Evolutionary conservation across 2,888 invertebrate species (phyloP).

Genomic region (Colletes collaris): DNA sequence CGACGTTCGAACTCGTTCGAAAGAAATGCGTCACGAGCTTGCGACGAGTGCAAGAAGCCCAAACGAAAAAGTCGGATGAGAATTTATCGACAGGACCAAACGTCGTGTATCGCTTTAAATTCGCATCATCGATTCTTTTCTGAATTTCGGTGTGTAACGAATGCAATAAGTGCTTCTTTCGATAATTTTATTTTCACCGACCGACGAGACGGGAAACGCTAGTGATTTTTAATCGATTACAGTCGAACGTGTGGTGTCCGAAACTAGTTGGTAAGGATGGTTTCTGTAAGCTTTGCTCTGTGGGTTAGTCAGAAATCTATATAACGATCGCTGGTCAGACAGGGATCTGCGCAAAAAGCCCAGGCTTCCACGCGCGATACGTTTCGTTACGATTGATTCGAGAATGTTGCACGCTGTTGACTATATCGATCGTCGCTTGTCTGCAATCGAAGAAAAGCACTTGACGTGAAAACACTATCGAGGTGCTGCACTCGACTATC

Average conservation of each 20-base stretch:
- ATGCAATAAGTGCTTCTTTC: neutral
- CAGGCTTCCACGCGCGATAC: neutral
- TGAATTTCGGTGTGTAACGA: slow-evolving; percentile 4
- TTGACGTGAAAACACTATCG: slow-evolving; percentile 10
- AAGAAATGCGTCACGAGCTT: neutral
- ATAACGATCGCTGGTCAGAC: slow-evolving; percentile 13
- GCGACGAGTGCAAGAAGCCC: neutral
- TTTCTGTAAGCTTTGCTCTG: slow-evolving; percentile 27
- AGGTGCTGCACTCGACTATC: slow-evolving; percentile 38
- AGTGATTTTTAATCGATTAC: neutral
- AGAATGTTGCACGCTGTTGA: slow-evolving; percentile 20
- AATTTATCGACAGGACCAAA: slow-evolving; percentile 40
- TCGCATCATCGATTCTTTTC: slow-evolving; percentile 5
- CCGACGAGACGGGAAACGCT: neutral
- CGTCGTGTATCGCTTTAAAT: slow-evolving; percentile 13
- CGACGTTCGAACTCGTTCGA: neutral
- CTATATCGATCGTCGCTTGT: slow-evolving; percentile 9
- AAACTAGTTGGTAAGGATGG: slow-evolving; percentile 19
- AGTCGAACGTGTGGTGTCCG: slow-evolving; percentile 12
- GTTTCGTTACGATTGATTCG: slow-evolving; percentile 6
- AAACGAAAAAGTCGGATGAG: neutral
- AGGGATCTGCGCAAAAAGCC: neutral
- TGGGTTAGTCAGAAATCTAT: slow-evolving; percentile 3
- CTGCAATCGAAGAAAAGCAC: neutral
- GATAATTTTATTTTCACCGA: neutral